Conservation (phyloP, 1,140 invertebrate genomes). For the Drosophila erecta region DNA sequence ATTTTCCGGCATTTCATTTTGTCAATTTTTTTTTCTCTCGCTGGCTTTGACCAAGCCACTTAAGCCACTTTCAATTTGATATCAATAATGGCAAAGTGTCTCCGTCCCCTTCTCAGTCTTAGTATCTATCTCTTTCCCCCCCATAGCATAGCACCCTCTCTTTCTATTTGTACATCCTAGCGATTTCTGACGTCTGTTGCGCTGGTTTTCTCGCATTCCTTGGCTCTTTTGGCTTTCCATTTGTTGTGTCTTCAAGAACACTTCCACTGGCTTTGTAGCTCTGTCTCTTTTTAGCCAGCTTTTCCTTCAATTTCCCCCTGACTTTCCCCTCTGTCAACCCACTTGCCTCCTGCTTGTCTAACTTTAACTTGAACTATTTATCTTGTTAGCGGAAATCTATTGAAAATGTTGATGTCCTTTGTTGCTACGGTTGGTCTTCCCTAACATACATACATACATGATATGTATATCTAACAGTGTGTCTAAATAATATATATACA, state of each 20-base stretch:
- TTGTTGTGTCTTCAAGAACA: constrained; percentile 63
- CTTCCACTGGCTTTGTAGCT: constrained; percentile 8
- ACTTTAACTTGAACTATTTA: constrained; percentile 73
- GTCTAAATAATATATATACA: constrained; percentile 2
- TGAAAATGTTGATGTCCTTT: constrained; percentile 77
- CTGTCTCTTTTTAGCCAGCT: not conserved
- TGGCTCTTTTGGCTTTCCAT: constrained; percentile 17
- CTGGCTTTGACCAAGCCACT: constrained; percentile 50
- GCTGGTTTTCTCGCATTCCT: constrained; percentile 43
- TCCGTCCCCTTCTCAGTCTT: not conserved
- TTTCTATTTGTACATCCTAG: constrained; percentile 8
- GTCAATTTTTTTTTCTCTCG: not conserved
- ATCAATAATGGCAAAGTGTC: constrained; percentile 50
- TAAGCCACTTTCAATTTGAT: constrained; percentile 62
- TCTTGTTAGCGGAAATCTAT: constrained; percentile 81
- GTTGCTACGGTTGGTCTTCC: constrained; percentile 24
- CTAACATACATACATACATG: not conserved
- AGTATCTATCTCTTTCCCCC: constrained; percentile 1
- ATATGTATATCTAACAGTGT: constrained; percentile 5
- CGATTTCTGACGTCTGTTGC: constrained; percentile 65
- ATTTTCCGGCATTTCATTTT: constrained; percentile 18
- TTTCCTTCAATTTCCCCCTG: not conserved
- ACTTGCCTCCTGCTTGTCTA: constrained; percentile 10
- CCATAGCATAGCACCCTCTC: not conserved
- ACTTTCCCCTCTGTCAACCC: not conserved